Evolutionary conservation across 2,113 vertebrate genomes (phyloP).

Genomic region (Rousettus leschenaultii): DNA sequence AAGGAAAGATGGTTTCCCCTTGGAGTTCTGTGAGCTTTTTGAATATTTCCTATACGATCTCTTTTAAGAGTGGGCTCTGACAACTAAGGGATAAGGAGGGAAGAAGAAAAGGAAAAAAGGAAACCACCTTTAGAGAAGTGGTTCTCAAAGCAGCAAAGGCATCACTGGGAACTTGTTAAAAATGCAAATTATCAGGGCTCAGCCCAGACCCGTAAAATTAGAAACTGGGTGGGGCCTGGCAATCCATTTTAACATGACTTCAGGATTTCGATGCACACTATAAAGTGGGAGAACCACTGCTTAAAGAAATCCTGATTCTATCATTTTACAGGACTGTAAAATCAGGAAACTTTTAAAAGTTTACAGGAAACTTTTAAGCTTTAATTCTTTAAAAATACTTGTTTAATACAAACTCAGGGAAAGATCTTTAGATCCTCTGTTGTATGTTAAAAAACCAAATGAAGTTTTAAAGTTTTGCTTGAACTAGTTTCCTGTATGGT

Average conservation of each 20-base stretch:
- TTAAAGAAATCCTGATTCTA: not conserved
- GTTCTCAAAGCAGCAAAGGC: not conserved
- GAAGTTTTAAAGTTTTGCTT: not conserved
- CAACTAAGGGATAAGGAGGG: not conserved
- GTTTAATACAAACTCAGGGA: not conserved
- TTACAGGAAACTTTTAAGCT: not conserved
- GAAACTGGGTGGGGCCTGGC: not conserved
- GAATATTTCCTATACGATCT: not conserved
- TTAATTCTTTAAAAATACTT: slow-evolving; percentile 10
- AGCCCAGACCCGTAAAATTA: not conserved
- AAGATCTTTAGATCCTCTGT: not conserved
- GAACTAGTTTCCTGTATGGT: not conserved
- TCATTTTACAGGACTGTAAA: not conserved
- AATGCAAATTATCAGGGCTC: not conserved
- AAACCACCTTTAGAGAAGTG: not conserved
- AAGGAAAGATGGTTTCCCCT: not conserved
- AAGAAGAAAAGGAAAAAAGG: not conserved
- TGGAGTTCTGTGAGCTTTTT: not conserved
- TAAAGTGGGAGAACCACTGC: not conserved
- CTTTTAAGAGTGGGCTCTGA: not conserved
- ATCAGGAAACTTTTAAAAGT: not conserved
- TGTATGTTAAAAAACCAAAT: not conserved
- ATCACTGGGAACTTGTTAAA: not conserved
- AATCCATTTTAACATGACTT: not conserved
- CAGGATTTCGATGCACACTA: not conserved